Evolutionary conservation across 2,797 vertebrate genomes (phyloP).

Genomic region (Acestrorhynchus altus): DNA sequence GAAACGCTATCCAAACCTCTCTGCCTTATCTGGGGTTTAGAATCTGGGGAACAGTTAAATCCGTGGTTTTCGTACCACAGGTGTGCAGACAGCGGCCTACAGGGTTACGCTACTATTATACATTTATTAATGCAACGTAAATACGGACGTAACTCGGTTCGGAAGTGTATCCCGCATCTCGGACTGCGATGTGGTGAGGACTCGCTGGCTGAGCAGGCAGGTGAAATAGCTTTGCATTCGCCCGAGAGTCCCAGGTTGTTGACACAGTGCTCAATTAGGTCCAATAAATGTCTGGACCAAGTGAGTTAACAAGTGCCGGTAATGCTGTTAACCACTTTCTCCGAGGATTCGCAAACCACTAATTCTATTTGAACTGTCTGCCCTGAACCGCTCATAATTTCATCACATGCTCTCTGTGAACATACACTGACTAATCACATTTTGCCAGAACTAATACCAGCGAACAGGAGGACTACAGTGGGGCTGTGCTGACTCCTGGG

Average conservation of each 20-base stretch:
- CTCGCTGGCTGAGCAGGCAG: conserved; percentile 19
- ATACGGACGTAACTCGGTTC: too few relatives aligned
- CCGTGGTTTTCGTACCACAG: background rate
- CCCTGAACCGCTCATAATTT: conserved; percentile 60
- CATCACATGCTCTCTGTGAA: conserved; percentile 66
- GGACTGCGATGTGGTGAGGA: background rate
- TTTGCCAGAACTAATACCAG: conserved; percentile 52
- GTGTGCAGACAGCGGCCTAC: background rate
- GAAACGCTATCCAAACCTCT: conserved; percentile 69
- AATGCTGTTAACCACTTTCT: conserved; percentile 60
- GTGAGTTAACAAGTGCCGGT: conserved; percentile 63
- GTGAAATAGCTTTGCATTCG: conserved; percentile 35
- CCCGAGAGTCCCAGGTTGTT: conserved; percentile 64
- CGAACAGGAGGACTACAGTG: conserved; percentile 1
- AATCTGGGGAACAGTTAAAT: background rate
- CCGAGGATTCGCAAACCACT: conserved; percentile 55
- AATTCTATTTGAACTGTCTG: conserved; percentile 68
- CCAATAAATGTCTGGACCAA: conserved; percentile 67
- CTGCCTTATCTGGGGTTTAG: conserved; percentile 3
- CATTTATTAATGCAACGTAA: background rate
- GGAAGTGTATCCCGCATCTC: too few relatives aligned
- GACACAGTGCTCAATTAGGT: conserved; percentile 74
- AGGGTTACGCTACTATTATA: background rate
- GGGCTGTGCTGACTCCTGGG: background rate
- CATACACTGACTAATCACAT: conserved; percentile 67